A percentile compares a stretch with the other conserved stretches of the same genome.
Evolutionary conservation across 2,113 vertebrate genomes (phyloP).

Genomic region (Periophthalmus modestus): DNA sequence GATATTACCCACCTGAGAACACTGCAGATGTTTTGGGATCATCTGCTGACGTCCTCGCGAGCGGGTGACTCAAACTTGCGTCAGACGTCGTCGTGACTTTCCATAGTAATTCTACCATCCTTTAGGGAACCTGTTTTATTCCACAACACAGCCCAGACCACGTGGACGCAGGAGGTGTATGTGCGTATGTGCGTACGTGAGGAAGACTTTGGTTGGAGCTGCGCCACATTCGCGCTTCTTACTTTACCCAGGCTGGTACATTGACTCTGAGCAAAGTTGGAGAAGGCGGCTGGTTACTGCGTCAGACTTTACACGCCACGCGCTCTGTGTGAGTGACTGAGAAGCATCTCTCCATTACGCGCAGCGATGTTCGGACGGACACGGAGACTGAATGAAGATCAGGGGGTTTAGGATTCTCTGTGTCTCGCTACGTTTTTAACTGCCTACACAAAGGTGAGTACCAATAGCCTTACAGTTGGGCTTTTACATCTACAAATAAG

Average conservation of each 20-base stretch:
- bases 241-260: conserved; percentile 32
- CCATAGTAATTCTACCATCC: conserved; percentile 62
- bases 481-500: neutral
- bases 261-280: conserved; percentile 40
- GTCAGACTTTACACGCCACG: conserved; percentile 70
- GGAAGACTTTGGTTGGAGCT: neutral
- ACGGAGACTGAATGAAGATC: conserved; percentile 48
- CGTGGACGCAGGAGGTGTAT: conserved; percentile 47
- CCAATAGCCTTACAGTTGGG: neutral
- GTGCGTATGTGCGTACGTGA: conserved; percentile 3
- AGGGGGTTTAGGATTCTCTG: conserved; percentile 20
- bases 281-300: conserved; percentile 58
- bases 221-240: neutral
- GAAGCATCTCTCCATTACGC: conserved; percentile 43
- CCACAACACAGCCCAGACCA: conserved; percentile 47
- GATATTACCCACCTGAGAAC: conserved; percentile 34
- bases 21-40: conserved; percentile 59
- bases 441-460: conserved; percentile 1
- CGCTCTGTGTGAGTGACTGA: conserved; percentile 47
- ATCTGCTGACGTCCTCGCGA: conserved; percentile 68
- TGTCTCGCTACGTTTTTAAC: neutral
- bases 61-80: conserved; percentile 77
- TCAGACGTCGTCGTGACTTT: conserved; percentile 72
- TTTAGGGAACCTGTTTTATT: conserved; percentile 23
- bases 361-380: conserved; percentile 53